Percentiles rank a stretch among this genome's conserved stretches.
These are phyloP conservation scores for Apodemia zela DNA, from an alignment of 2,888 invertebrate genomes.

Conservation along the genomic window DNA sequence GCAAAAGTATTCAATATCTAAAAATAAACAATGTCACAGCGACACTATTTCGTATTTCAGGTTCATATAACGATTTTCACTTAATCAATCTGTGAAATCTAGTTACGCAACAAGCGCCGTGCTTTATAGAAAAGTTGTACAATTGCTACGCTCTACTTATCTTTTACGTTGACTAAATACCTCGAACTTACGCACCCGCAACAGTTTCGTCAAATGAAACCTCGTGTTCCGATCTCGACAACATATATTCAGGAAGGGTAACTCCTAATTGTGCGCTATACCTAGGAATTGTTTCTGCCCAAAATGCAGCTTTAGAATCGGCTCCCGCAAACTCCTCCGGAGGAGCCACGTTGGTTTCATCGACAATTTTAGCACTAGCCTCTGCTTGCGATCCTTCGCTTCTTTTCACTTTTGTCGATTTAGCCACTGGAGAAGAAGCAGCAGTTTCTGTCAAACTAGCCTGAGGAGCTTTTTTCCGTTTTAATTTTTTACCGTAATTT, in stretches of 20 bases:
- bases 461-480: slow-evolving; percentile 62
- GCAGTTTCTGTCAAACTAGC: slow-evolving; percentile 39
- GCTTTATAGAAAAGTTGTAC: slow-evolving; percentile 57
- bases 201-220: slow-evolving; percentile 82
- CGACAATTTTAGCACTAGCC: slow-evolving; percentile 50
- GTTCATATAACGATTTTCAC: slow-evolving; percentile 19
- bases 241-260: slow-evolving; percentile 84
- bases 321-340: slow-evolving; percentile 77
- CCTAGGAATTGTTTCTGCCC: slow-evolving; percentile 83
- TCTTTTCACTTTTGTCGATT: slow-evolving; percentile 49
- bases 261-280: slow-evolving; percentile 83
- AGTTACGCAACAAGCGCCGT: slow-evolving; percentile 65
- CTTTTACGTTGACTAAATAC: slow-evolving; percentile 55
- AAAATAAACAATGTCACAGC: slow-evolving; percentile 11
- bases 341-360: slow-evolving; percentile 62
- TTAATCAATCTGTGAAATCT: slow-evolving; percentile 55
- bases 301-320: slow-evolving; percentile 81
- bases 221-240: slow-evolving; percentile 84
- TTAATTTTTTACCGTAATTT: slow-evolving; percentile 62
- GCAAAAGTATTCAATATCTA: slow-evolving; percentile 8
- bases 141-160: slow-evolving; percentile 72
- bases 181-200: slow-evolving; percentile 61
- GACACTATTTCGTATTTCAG: slow-evolving; percentile 12
- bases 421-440: slow-evolving; percentile 45
- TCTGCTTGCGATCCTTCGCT: slow-evolving; percentile 57